A percentile compares a stretch with the other conserved stretches of the same genome.
Conservation (phyloP, 1,140 invertebrate genomes). For the Panulirus ornatus region DNA sequence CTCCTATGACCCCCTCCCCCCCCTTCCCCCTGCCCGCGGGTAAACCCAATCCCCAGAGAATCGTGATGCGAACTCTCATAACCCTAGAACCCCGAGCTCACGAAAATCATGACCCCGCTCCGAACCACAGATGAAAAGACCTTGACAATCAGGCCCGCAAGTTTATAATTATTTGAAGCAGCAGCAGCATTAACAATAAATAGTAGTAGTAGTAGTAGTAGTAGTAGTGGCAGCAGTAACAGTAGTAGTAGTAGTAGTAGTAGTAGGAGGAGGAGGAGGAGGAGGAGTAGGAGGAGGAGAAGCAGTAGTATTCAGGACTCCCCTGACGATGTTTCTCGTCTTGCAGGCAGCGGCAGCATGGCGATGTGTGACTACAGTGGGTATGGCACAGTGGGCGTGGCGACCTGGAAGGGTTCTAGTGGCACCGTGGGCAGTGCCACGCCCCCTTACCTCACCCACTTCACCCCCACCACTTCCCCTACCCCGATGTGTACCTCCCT, state of each 20-base stretch:
- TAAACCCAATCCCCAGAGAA: neutral
- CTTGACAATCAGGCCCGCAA: no score
- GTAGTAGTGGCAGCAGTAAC: conserved; percentile 9
- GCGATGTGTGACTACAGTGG: conserved; percentile 74
- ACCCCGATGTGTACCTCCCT: conserved; percentile 65
- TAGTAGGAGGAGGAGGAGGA: no score
- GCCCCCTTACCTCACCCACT: conserved; percentile 74
- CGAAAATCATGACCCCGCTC: no score
- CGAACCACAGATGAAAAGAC: no score
- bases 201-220: conserved; percentile 23
- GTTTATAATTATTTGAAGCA: no score
- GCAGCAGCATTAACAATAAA: no score
- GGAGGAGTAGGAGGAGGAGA: neutral
- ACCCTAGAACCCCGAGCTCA: no score
- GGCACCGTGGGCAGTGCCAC: conserved; percentile 60
- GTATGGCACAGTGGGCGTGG: conserved; percentile 45
- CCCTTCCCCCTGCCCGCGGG: neutral
- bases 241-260: conserved; percentile 45
- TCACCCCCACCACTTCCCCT: conserved; percentile 75
- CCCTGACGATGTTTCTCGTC: no score
- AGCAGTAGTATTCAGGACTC: neutral
- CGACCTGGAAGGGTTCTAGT: conserved; percentile 51
- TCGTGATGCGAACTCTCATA: neutral
- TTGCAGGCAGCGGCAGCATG: conserved; percentile 71
- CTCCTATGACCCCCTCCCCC: neutral